A percentile compares a stretch with the other conserved stretches of the same genome.
Conservation (phyloP, 1,140 invertebrate species). For the Papilio machaon region DNA sequence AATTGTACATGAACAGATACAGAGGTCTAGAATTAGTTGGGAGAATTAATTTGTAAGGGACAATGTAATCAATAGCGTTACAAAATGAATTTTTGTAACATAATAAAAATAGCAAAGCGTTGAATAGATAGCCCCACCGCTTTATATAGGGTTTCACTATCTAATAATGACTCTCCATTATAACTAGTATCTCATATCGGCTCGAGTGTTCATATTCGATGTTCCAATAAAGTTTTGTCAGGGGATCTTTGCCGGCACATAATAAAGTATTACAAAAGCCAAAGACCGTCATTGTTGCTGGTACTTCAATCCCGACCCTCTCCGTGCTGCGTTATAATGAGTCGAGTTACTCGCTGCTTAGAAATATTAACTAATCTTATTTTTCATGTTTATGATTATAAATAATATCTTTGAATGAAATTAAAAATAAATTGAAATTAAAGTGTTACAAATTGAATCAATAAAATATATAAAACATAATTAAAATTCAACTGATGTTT, state of each 20-base stretch:
- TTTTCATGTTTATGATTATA: too few relatives aligned
- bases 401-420: too few relatives aligned
- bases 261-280: conserved; percentile 82
- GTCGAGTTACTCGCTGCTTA: conserved; percentile 36
- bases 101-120: conserved; percentile 36
- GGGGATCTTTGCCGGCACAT: conserved; percentile 79
- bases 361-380: neutral
- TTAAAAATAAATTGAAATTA: too few relatives aligned
- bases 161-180: conserved; percentile 69
- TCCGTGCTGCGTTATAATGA: conserved; percentile 57
- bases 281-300: conserved; percentile 81
- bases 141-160: conserved; percentile 57
- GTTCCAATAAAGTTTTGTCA: conserved; percentile 81
- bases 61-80: conserved; percentile 8
- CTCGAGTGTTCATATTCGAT: conserved; percentile 76
- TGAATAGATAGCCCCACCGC: conserved; percentile 45
- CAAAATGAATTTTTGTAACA: conserved; percentile 16
- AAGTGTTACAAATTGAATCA: too few relatives aligned
- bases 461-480: too few relatives aligned
- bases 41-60: neutral
- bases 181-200: conserved; percentile 75
- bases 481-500: too few relatives aligned
- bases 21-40: neutral
- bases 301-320: conserved; percentile 76
- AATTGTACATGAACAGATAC: neutral